A percentile compares a stretch with the other conserved stretches of the same genome.
phyloP scores from a whole-genome alignment of 37 sponge, comb jelly and placozoan species.

The Mnemiopsis leidyi region DNA sequence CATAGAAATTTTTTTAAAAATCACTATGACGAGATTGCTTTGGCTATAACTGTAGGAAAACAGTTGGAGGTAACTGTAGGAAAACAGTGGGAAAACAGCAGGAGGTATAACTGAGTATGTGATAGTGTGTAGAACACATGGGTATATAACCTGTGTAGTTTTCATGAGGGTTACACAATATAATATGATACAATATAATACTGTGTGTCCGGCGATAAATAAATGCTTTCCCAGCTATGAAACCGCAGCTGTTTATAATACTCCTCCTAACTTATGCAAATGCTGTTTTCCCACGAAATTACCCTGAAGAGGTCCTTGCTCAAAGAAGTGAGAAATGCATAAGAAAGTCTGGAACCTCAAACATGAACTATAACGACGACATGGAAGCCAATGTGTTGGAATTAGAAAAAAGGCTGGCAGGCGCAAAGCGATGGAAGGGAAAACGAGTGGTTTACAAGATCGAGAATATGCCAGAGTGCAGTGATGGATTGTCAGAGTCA shows the following conservation, averaged over 20 bases:
- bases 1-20: no score
- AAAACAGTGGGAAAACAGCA: no score
- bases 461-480: background rate
- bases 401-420: background rate
- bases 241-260: background rate
- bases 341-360: background rate
- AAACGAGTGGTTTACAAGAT: background rate
- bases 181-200: no score
- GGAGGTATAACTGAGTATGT: no score
- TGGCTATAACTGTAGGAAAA: no score
- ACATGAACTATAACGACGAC: background rate
- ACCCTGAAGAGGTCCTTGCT: background rate
- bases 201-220: no score
- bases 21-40: no score
- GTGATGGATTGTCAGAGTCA: background rate
- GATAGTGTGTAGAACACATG: no score
- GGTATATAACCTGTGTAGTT: no score
- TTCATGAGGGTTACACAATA: no score
- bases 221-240: background rate
- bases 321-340: background rate
- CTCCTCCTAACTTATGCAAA: background rate
- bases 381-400: background rate
- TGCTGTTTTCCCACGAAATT: background rate
- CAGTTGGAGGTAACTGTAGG: no score
- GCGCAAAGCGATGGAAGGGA: background rate